A percentile compares a stretch with the other conserved stretches of the same genome.
Conservation (phyloP, 2,797 vertebrate genomes). For the Channallabes apus region DNA sequence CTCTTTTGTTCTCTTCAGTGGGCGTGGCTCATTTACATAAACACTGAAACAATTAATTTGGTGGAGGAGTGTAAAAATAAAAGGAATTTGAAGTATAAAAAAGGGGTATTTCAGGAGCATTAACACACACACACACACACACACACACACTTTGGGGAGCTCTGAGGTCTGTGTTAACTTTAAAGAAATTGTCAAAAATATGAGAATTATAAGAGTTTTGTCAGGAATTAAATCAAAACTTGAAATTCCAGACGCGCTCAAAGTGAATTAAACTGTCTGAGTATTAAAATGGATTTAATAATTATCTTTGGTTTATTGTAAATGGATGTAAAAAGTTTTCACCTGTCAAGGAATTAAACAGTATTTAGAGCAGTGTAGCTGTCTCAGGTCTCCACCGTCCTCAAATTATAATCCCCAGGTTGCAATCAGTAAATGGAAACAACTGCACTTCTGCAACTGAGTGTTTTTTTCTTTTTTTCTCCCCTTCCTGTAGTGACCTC, state of each 20-base stretch:
- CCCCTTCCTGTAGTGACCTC: conserved; percentile 84
- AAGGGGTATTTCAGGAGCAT: too few relatives aligned
- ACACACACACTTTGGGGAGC: too few relatives aligned
- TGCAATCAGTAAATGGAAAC: background rate
- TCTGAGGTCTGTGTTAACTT: too few relatives aligned
- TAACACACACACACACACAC: too few relatives aligned
- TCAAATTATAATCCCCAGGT: background rate
- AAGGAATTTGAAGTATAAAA: too few relatives aligned
- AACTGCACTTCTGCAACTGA: background rate
- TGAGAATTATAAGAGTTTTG: too few relatives aligned
- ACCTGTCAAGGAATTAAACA: background rate
- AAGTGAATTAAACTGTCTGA: background rate
- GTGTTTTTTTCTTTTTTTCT: conserved; percentile 17
- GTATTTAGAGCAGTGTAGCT: background rate
- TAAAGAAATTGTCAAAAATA: too few relatives aligned
- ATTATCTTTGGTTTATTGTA: background rate
- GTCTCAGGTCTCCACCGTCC: background rate
- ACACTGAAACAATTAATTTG: too few relatives aligned
- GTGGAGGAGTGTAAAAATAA: too few relatives aligned
- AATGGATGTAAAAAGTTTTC: background rate
- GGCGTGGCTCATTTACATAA: too few relatives aligned
- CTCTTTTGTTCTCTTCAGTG: too few relatives aligned
- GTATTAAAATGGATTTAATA: background rate
- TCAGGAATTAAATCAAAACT: too few relatives aligned
- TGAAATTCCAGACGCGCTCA: background rate